phyloP scores from a whole-genome alignment of 2,113 vertebrate species.

The Blennius ocellaris region DNA sequence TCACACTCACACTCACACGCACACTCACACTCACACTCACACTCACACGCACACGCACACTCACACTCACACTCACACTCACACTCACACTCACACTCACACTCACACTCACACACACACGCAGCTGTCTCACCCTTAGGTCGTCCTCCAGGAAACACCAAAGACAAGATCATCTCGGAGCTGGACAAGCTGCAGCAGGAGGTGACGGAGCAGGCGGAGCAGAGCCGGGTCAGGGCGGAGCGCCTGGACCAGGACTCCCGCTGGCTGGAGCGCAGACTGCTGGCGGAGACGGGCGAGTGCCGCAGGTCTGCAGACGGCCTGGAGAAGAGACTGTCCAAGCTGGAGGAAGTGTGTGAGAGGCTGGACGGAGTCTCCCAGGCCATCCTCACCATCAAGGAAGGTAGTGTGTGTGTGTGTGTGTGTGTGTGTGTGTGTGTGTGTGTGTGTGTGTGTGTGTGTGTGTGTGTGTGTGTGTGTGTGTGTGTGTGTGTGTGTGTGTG shows the following conservation, averaged over 20 bases:
- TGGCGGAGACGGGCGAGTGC: constrained; percentile 82
- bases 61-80: not conserved
- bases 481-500: too few species aligned
- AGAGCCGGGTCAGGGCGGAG: constrained; percentile 85
- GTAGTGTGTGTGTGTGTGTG: constrained; percentile 23
- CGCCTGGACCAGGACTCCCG: constrained; percentile 76
- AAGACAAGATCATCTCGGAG: constrained; percentile 92
- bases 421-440: too few species aligned
- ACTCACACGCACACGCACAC: not conserved
- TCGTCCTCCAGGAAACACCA: constrained; percentile 80
- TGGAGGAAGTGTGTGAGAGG: constrained; percentile 89
- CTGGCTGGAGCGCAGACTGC: constrained; percentile 71
- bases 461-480: too few species aligned
- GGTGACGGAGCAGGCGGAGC: constrained; percentile 84
- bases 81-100: too few species aligned
- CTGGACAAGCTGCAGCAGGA: constrained; percentile 92
- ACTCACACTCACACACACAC: too few species aligned
- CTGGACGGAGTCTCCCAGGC: constrained; percentile 86
- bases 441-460: too few species aligned
- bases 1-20: not conserved
- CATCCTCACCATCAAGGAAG: constrained; percentile 88
- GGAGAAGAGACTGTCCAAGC: constrained; percentile 89
- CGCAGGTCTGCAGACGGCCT: constrained; percentile 80
- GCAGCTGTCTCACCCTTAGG: not conserved
- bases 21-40: not conserved